Percentiles rank a stretch among this genome's conserved stretches.
Evolutionary conservation across 2,113 vertebrate species (phyloP).

Genomic region (Stigmatopora nigra): DNA sequence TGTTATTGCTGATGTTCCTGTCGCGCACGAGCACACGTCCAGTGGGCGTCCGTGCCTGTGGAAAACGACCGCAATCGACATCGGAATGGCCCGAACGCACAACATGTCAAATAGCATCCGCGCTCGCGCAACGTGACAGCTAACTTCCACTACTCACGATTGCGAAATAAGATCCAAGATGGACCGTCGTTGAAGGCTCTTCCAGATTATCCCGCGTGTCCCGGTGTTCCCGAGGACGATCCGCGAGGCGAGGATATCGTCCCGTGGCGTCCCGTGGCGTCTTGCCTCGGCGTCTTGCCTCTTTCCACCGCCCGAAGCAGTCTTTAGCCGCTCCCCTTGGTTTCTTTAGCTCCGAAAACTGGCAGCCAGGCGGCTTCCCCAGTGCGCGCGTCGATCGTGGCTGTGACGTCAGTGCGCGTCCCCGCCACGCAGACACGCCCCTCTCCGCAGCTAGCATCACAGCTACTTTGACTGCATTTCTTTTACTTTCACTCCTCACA

Average conservation of each 20-base stretch:
- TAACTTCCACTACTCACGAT: constrained; percentile 56
- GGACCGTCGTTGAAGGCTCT: constrained; percentile 25
- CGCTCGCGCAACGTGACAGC: constrained; percentile 20
- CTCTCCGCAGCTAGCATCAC: background rate
- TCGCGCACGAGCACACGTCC: constrained; percentile 2
- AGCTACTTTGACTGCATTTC: background rate
- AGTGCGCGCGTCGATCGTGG: constrained; percentile 38
- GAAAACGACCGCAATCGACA: background rate
- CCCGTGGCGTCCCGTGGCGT: no score
- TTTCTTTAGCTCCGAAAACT: background rate
- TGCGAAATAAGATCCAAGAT: constrained; percentile 32
- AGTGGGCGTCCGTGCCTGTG: background rate
- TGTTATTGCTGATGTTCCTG: constrained; percentile 15
- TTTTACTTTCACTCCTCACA: background rate
- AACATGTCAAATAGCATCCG: constrained; percentile 30
- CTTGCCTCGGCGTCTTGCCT: background rate
- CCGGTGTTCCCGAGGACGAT: constrained; percentile 9
- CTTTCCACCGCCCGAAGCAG: constrained; percentile 7
- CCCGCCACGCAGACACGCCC: constrained; percentile 22
- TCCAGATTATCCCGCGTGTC: constrained; percentile 11
- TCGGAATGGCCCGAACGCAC: background rate
- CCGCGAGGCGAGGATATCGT: background rate
- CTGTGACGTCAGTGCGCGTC: constrained; percentile 58
- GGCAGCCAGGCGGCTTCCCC: constrained; percentile 49
- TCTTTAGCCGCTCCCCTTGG: constrained; percentile 1